phyloP scores from a whole-genome alignment of 1,140 invertebrate species.

The Chironomus striatipennis region DNA sequence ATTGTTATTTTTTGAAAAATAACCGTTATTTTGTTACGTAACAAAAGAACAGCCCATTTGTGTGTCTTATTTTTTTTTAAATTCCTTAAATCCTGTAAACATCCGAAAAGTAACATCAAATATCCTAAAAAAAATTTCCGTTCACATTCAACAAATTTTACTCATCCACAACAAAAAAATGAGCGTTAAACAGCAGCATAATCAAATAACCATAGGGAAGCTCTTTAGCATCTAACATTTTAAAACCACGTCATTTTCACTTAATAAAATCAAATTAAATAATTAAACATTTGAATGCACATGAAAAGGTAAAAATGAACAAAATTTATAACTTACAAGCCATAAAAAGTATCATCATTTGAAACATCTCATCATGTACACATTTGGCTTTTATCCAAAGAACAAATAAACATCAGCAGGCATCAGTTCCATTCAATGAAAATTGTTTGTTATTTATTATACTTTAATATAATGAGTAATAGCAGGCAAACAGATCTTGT shows the following conservation, averaged over 20 bases:
- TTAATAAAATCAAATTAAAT: background rate
- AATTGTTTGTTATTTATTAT: conserved; percentile 10
- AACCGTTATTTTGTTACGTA: too few species aligned
- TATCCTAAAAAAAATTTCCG: background rate
- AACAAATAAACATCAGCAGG: background rate
- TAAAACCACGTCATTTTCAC: background rate
- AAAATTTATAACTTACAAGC: background rate
- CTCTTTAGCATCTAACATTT: background rate
- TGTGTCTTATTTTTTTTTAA: too few species aligned
- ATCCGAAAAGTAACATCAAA: too few species aligned
- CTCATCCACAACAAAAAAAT: background rate
- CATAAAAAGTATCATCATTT: conserved; percentile 19
- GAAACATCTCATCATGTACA: background rate
- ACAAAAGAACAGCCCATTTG: too few species aligned
- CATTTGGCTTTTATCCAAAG: conserved; percentile 7
- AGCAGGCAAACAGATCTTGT: background rate
- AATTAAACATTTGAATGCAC: conserved; percentile 1
- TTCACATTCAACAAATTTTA: background rate
- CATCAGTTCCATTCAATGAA: background rate
- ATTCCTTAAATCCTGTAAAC: too few species aligned
- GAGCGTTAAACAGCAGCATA: background rate
- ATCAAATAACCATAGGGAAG: background rate
- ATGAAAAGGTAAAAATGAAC: background rate
- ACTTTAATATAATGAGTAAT: background rate
- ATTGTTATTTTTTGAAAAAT: too few species aligned